Evolutionary conservation across 2,113 vertebrate genomes (phyloP), one percentile per base, ranked within the genome.

Genomic region (Equus quagga): DNA sequence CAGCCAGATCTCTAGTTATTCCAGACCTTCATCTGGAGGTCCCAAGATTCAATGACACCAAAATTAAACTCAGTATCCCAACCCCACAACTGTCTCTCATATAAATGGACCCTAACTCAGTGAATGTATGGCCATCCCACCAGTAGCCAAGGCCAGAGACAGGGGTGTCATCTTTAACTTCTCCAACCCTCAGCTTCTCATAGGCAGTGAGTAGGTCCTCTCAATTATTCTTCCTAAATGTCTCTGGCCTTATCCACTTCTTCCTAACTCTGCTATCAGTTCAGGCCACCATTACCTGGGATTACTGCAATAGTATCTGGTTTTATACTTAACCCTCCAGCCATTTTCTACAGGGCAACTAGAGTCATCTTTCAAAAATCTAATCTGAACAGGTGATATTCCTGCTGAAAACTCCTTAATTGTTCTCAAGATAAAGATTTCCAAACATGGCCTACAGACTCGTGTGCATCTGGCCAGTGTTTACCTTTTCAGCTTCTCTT

Each of bases 351-450:
- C 18, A 60, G 19, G 21, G 31, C 51, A 87, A 56, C 26, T 51
- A 60, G 56, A 67, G 5, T 58, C 33, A 44, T n/a, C 87, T 83
- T 94, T 76, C 89, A 89, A 76, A 95, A 79, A 54, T 78, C 49
- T 73, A 96, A 36, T 36, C 49, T 64, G 1, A 89, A 49, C 46
- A 89, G 46, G 46, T 65, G 41, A 94, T 33, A 67, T 33, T 92
- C 69, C 58, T 46, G 56, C 26, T 58, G 72, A 92, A 81, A 89
- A 95, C 46, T 4, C 41, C 89, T 58, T 64, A 72, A 64, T 3
- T 95, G 18, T 70, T 94, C 56, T 89, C 46, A 62, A 91, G 51
- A 92, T 51, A 72, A 92, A 91, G 69, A 93, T 62, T 96, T 88
- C 24, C 31, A 85, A 56, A 79, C 10, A 33, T 12, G 75, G 19